Evolutionary conservation across 2,888 invertebrate species (phyloP).

Genomic region (Crioceris asparagi): DNA sequence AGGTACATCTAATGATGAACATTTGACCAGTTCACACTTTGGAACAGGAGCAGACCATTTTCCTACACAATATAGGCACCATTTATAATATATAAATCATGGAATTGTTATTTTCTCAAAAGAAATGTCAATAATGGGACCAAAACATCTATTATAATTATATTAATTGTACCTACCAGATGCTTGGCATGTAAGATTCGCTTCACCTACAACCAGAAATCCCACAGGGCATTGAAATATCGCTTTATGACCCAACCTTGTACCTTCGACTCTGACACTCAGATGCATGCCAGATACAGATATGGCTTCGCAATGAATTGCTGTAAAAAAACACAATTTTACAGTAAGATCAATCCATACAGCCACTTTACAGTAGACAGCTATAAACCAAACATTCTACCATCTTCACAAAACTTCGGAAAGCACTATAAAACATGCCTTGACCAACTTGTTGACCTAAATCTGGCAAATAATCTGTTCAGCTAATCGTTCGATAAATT

Average conservation of each 20-base stretch:
- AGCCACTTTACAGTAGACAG: too few species aligned
- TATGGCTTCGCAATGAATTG: conserved; percentile 54
- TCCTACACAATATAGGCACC: conserved; percentile 37
- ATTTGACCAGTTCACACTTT: conserved; percentile 65
- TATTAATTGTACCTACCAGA: conserved; percentile 47
- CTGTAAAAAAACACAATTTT: conserved; percentile 33
- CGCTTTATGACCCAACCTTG: conserved; percentile 64
- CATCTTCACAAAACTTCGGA: too few species aligned
- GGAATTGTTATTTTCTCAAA: background rate
- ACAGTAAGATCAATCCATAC: too few species aligned
- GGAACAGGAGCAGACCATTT: conserved; percentile 70
- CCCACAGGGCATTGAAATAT: conserved; percentile 72
- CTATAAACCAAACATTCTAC: too few species aligned
- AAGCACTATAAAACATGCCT: too few species aligned
- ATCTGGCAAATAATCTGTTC: too few species aligned
- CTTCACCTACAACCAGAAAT: conserved; percentile 64
- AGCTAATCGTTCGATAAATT: too few species aligned
- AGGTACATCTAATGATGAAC: conserved; percentile 56
- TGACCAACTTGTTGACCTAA: too few species aligned
- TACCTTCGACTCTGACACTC: conserved; percentile 64
- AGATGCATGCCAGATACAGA: conserved; percentile 51
- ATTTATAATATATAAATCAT: background rate
- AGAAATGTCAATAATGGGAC: too few species aligned
- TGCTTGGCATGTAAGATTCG: conserved; percentile 71
- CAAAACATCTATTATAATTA: background rate